A percentile compares a stretch with the other conserved stretches of the same genome.
These are phyloP conservation scores for Menidia menidia DNA, from an alignment of 2,797 vertebrate species.

Conservation along the genomic window DNA sequence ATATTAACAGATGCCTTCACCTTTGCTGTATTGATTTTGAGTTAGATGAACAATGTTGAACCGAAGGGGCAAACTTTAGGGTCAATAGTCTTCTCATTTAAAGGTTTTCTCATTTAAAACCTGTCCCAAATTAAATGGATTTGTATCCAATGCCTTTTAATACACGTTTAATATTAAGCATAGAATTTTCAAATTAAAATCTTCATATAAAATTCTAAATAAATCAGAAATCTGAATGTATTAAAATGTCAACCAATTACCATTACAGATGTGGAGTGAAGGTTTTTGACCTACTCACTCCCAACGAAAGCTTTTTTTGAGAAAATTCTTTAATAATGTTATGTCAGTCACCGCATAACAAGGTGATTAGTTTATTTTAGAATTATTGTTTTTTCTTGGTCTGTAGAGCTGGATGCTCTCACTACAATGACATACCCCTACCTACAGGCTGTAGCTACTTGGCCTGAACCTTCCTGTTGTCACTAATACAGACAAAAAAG, in stretches of 20 bases:
- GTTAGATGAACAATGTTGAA: background rate
- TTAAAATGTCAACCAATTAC: constrained; percentile 1
- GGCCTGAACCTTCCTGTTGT: constrained; percentile 61
- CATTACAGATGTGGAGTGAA: background rate
- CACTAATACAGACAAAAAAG: constrained; percentile 72
- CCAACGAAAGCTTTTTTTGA: background rate
- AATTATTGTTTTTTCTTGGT: constrained; percentile 40
- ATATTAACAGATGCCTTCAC: background rate
- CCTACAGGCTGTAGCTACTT: constrained; percentile 63
- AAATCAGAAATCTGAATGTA: too few species aligned
- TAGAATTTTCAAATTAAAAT: too few species aligned
- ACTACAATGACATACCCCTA: constrained; percentile 52
- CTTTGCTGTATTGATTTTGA: background rate
- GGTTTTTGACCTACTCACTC: constrained; percentile 5
- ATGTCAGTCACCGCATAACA: background rate
- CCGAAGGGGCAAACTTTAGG: background rate
- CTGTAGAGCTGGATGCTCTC: constrained; percentile 39
- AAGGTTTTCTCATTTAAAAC: background rate
- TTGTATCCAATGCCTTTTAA: too few species aligned
- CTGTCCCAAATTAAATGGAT: too few species aligned
- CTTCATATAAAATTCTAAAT: too few species aligned
- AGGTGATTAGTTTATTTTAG: constrained; percentile 20
- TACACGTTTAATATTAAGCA: too few species aligned
- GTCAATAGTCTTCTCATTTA: background rate
- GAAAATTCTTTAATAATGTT: background rate